phyloP scores from a whole-genome alignment of 2,888 invertebrate genomes.

The Creontiades dilutus region DNA sequence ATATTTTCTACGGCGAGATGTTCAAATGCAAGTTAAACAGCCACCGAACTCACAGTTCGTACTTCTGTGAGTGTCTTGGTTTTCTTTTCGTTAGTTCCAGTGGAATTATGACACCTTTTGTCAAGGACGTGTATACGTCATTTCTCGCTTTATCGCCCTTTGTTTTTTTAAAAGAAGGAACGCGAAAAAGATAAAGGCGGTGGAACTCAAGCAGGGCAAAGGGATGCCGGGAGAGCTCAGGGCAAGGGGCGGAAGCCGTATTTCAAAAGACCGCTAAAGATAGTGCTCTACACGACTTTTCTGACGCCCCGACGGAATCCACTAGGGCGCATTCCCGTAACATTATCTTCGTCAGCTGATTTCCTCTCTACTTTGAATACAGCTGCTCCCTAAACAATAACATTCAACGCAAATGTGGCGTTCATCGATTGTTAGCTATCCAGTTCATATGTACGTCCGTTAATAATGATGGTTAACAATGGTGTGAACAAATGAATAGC shows the following conservation, averaged over 20 bases:
- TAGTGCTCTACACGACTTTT: slow-evolving; percentile 35
- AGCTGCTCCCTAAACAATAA: too few relatives aligned
- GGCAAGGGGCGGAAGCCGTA: slow-evolving; percentile 37
- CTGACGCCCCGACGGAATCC: slow-evolving; percentile 33
- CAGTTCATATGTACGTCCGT: too few relatives aligned
- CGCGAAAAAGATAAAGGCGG: slow-evolving; percentile 23
- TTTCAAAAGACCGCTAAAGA: slow-evolving; percentile 54
- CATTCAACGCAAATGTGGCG: too few relatives aligned
- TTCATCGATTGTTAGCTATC: too few relatives aligned
- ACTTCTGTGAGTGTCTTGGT: too few relatives aligned
- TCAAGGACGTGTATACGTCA: not conserved
- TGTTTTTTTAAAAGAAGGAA: slow-evolving; percentile 25
- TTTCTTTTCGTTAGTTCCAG: not conserved
- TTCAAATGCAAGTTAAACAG: too few relatives aligned
- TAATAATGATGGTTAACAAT: too few relatives aligned
- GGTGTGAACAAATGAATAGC: too few relatives aligned
- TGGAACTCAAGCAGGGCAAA: not conserved
- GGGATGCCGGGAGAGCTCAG: not conserved
- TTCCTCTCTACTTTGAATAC: not conserved
- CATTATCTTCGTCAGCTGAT: not conserved
- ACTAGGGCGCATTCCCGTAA: slow-evolving; percentile 15
- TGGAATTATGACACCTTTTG: slow-evolving; percentile 18
- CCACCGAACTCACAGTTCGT: too few relatives aligned
- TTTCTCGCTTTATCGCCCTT: not conserved
- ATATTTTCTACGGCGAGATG: too few relatives aligned